phyloP scores from a whole-genome alignment of 2,113 vertebrate genomes.

The Motacilla tschutschensis region DNA sequence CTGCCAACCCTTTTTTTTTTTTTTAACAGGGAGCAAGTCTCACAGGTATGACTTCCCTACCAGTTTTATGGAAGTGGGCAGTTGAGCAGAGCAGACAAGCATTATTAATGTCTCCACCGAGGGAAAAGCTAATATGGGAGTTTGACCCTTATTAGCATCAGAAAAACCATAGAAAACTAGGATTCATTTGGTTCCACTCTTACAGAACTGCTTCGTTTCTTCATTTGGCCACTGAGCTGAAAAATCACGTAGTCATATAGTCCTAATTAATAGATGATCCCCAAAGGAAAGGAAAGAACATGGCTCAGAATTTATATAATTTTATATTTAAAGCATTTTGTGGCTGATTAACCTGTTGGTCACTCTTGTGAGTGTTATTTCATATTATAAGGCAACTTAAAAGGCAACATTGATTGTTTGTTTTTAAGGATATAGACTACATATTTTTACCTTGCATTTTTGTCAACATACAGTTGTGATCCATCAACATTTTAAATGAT shows the following conservation, averaged over 20 bases:
- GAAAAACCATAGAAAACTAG: constrained; percentile 23
- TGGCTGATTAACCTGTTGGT: not conserved
- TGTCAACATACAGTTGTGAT: not conserved
- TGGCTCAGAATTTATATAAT: constrained; percentile 10
- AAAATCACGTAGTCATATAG: constrained; percentile 44
- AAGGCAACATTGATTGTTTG: not conserved
- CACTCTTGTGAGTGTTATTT: not conserved
- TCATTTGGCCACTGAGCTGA: constrained; percentile 57
- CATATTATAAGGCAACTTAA: not conserved
- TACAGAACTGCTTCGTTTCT: constrained; percentile 11
- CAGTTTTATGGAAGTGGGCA: constrained; percentile 15
- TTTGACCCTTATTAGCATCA: constrained; percentile 48
- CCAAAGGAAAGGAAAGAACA: constrained; percentile 9
- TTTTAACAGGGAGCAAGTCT: not conserved
- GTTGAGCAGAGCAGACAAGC: constrained; percentile 46
- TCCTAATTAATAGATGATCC: constrained; percentile 38
- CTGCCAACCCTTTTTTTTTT: not conserved
- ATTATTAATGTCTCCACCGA: constrained; percentile 33
- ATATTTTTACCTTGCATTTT: not conserved
- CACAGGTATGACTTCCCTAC: constrained; percentile 12
- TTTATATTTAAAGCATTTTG: constrained; percentile 21
- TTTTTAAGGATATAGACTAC: not conserved
- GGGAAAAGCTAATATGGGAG: constrained; percentile 31
- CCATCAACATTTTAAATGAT: not conserved
- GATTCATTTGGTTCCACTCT: constrained; percentile 29